Conservation (phyloP, 2,797 vertebrate genomes). For the Spinibarbus caldwelli region DNA sequence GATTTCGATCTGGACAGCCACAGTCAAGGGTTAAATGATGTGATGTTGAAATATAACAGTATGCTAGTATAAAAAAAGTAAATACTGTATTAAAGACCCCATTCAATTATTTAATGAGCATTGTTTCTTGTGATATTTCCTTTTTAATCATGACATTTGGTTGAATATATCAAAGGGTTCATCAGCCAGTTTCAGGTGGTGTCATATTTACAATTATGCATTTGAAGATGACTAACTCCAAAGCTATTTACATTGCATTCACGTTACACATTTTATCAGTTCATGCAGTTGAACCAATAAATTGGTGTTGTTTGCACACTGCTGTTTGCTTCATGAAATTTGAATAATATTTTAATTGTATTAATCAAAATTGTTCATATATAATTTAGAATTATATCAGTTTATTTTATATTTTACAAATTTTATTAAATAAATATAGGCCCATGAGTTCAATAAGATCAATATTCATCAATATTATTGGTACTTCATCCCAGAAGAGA, state of each 20-base stretch:
- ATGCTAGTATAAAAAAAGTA: too few relatives aligned
- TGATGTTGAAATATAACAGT: background rate
- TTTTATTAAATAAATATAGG: too few relatives aligned
- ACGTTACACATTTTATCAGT: background rate
- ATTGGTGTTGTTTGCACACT: background rate
- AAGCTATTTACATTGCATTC: background rate
- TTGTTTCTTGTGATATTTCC: background rate
- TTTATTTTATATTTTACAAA: too few relatives aligned
- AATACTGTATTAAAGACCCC: background rate
- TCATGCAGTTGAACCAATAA: background rate
- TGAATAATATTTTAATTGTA: background rate
- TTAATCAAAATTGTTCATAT: background rate
- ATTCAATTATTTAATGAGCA: background rate
- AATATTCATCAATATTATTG: too few relatives aligned
- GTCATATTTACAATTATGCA: too few relatives aligned
- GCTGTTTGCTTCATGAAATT: background rate
- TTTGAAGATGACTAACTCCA: too few relatives aligned
- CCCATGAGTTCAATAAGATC: too few relatives aligned
- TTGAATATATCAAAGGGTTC: too few relatives aligned
- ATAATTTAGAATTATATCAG: too few relatives aligned
- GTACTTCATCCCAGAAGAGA: too few relatives aligned
- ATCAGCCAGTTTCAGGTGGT: too few relatives aligned
- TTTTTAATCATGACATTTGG: too few relatives aligned
- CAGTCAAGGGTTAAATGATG: slow-evolving; percentile 76
- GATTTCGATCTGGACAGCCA: slow-evolving; percentile 87